Evolutionary conservation across 2,888 invertebrate genomes (phyloP).

Genomic region (Habroteleia sp.): DNA sequence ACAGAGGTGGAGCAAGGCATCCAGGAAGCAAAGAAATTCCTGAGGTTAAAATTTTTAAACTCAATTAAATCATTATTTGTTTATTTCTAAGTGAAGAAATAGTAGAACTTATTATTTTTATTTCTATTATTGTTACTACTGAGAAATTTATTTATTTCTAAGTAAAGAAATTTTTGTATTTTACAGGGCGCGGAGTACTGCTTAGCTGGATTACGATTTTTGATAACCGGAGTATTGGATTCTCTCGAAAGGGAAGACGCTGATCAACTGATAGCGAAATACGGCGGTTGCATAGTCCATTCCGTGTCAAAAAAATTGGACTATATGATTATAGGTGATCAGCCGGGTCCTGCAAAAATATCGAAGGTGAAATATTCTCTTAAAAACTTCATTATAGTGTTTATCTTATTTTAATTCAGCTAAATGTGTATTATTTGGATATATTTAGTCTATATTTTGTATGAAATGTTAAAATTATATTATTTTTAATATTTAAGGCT

Average conservation of each 20-base stretch:
- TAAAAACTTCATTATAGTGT: too few species aligned
- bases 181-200: conserved; percentile 87
- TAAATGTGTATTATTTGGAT: too few species aligned
- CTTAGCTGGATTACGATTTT: conserved; percentile 86
- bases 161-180: not conserved
- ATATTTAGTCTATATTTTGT: conserved; percentile 48
- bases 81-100: not conserved
- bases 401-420: too few species aligned
- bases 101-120: too few species aligned
- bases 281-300: conserved; percentile 90
- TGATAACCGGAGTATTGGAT: conserved; percentile 93
- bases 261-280: conserved; percentile 86
- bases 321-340: conserved; percentile 92
- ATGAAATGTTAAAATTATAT: not conserved
- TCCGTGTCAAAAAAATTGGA: conserved; percentile 90
- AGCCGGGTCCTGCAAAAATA: conserved; percentile 92
- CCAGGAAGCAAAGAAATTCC: conserved; percentile 92
- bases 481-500: conserved; percentile 79
- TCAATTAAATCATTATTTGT: not conserved
- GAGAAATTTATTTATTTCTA: not conserved
- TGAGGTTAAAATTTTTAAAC: conserved; percentile 82
- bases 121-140: too few species aligned
- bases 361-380: too few species aligned
- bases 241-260: conserved; percentile 93
- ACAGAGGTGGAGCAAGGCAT: conserved; percentile 90